Conservation (phyloP, 2,888 invertebrate genomes). For the Nowickia ferox region DNA sequence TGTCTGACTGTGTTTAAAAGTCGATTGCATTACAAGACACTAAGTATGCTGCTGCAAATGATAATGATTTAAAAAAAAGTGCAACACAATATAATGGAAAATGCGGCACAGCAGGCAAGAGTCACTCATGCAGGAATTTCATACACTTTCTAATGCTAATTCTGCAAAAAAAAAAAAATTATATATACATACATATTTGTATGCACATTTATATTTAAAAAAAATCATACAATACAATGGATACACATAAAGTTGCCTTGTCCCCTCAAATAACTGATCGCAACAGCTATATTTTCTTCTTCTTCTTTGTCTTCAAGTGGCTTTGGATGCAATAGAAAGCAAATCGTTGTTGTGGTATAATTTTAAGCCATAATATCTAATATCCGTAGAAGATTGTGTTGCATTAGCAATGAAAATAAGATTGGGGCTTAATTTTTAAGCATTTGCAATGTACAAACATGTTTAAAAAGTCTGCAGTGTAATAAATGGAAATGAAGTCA, state of each 20-base stretch:
- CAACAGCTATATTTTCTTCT: background rate
- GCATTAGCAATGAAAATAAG: constrained; percentile 41
- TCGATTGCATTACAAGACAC: constrained; percentile 25
- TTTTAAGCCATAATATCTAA: constrained; percentile 64
- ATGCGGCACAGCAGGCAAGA: constrained; percentile 60
- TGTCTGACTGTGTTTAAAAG: background rate
- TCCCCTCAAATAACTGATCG: constrained; percentile 23
- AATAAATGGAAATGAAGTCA: constrained; percentile 47
- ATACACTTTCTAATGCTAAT: constrained; percentile 72
- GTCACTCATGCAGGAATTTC: constrained; percentile 67
- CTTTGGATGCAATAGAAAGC: constrained; percentile 61
- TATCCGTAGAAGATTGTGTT: constrained; percentile 69
- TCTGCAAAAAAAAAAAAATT: constrained; percentile 41
- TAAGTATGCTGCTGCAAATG: constrained; percentile 39
- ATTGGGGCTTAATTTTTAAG: too few species aligned
- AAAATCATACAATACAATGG: constrained; percentile 34
- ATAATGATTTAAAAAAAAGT: constrained; percentile 50
- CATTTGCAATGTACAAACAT: too few species aligned
- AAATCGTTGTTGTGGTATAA: constrained; percentile 44
- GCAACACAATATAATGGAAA: constrained; percentile 56
- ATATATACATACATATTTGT: background rate
- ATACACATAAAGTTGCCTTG: constrained; percentile 16
- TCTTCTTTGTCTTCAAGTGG: constrained; percentile 25
- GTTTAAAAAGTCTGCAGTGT: background rate
- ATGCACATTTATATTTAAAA: too few species aligned